Evolutionary conservation across 35 echinoderm and acorn worm genomes (phyloP).

Genomic region (Ophioderma brevispina): DNA sequence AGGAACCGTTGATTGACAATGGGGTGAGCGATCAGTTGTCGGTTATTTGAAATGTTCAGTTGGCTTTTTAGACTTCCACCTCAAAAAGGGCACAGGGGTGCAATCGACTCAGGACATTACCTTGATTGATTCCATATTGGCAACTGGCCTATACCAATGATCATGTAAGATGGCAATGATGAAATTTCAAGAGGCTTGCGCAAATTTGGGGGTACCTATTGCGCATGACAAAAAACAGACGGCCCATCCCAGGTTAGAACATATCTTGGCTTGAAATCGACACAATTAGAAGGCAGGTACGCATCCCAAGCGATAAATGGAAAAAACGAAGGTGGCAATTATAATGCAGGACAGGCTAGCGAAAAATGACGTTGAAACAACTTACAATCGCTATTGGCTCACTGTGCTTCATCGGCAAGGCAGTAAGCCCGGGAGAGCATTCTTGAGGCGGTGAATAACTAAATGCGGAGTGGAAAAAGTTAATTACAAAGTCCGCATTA

Average conservation of each 20-base stretch:
- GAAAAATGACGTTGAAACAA: not conserved
- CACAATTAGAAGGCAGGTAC: not conserved
- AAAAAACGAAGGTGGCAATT: not conserved
- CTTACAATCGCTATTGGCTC: conserved; percentile 32
- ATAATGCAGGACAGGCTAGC: not conserved
- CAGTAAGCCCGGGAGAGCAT: conserved; percentile 30
- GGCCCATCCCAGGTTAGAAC: not conserved
- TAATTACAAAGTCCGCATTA: conserved; percentile 29
- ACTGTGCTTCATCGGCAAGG: conserved; percentile 25
- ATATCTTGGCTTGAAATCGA: conserved; percentile 33
- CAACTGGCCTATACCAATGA: not conserved
- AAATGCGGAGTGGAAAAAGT: not conserved
- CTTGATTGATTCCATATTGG: conserved; percentile 14
- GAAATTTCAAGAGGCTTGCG: not conserved
- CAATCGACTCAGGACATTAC: not conserved
- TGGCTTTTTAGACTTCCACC: not conserved
- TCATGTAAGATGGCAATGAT: not conserved
- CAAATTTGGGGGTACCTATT: not conserved
- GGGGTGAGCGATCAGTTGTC: not conserved
- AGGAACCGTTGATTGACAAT: not conserved
- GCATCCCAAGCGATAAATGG: not conserved
- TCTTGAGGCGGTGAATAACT: not conserved
- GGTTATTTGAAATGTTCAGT: not conserved
- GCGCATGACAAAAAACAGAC: conserved; percentile 22
- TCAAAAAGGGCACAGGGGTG: not conserved